Base-by-base conservation (phyloP, 2,113 vertebrate genomes). In the Plectropomus leopardus region DNA sequence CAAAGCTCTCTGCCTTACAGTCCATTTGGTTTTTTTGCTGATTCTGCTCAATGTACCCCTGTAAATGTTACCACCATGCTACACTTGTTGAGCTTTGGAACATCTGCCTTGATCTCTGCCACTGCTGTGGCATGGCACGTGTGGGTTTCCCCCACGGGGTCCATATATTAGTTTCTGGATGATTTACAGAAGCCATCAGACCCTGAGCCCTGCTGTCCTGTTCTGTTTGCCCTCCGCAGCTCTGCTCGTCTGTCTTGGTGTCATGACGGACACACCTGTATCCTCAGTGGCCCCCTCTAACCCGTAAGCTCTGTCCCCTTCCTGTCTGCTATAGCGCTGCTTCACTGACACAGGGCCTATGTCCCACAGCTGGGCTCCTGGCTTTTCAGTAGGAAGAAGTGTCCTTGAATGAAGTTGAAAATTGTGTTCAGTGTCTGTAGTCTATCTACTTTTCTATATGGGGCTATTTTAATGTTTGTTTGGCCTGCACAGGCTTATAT, bases 261-360 rank as follows among this genome's bases (percentile, higher is more conserved):
- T 94, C 92, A 86, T 77, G 79, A 87, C 89, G 89, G 92, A 95
- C 94, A 92, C 95, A 96, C 94, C 95, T 96, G 96, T 92, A 93
- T 96, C 95, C 87, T 83, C 76, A 57, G 32, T 66, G 17, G 45
- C 30, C 48, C 42, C 19, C 51, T 71, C 50, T 77, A 9, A 71
- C 53, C 34, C 55, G 14, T 59, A 45, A 58, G 34, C 78, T 72
- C 54, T 23, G 60, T 80, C 72, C 40, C 47, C 47, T 90, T 90
- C 86, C 85, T 86, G 47, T 76, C 71, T 63, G 36, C 63, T 58
- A 23, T n/a, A 19, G 40, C 2, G 9, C 55, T 55, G 15, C 32
- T 21, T 32, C 72, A 72, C 10, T 50, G 57, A 75, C 67, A 73
- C 26, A 44, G 58, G 19, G 44, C 59, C 15, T 53, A 40, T 59